Conservation (phyloP, 1,140 invertebrate genomes). For the Bicyclus anynana region DNA sequence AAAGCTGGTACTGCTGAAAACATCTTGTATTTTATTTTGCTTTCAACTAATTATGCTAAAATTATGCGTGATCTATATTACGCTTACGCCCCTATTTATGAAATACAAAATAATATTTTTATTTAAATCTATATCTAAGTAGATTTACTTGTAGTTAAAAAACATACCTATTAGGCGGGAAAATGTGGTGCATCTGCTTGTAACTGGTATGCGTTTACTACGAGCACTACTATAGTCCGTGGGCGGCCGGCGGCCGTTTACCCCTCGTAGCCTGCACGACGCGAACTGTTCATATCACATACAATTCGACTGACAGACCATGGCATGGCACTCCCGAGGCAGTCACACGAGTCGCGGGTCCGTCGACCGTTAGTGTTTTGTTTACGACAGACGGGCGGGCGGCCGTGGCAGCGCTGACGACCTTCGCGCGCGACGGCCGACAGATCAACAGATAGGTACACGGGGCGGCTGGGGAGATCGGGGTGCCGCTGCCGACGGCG, state of each 20-base stretch:
- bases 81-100: too few relatives aligned
- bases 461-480: conserved; percentile 37
- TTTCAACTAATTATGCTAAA: too few relatives aligned
- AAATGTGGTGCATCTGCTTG: conserved; percentile 37
- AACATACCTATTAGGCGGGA: conserved; percentile 23
- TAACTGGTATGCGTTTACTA: conserved; percentile 44
- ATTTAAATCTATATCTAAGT: background rate
- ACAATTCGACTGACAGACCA: conserved; percentile 5
- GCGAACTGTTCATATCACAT: conserved; percentile 4
- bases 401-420: conserved; percentile 41
- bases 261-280: conserved; percentile 24
- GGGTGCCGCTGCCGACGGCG: conserved; percentile 39
- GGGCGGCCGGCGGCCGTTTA: conserved; percentile 47
- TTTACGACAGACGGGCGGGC: conserved; percentile 16
- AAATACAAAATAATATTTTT: too few relatives aligned
- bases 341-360: conserved; percentile 2
- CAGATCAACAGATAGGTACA: conserved; percentile 52
- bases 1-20: too few relatives aligned
- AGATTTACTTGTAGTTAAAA: background rate
- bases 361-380: conserved; percentile 31
- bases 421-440: conserved; percentile 58
- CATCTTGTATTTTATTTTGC: too few relatives aligned
- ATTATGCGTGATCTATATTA: too few relatives aligned
- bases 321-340: conserved; percentile 13
- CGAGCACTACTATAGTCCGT: conserved; percentile 45